Conservation (phyloP, 1,140 invertebrate genomes). For the Lerema accius region DNA sequence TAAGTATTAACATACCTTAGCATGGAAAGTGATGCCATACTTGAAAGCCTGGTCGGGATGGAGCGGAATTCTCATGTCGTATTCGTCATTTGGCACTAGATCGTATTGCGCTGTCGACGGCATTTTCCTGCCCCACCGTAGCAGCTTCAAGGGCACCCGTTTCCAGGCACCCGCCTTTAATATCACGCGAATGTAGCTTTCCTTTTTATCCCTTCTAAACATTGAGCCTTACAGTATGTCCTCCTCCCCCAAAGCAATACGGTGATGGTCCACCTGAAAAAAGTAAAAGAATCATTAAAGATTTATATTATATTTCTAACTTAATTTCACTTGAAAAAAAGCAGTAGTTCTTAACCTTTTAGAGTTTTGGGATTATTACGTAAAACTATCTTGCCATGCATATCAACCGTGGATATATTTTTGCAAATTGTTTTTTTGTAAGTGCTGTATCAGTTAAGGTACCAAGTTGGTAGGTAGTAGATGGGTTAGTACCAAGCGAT, state of each 20-base stretch:
- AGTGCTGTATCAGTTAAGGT: too few species aligned
- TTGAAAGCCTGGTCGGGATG: slow-evolving; percentile 98
- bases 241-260: slow-evolving; percentile 20
- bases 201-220: slow-evolving; percentile 63
- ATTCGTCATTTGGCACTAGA: slow-evolving; percentile 96
- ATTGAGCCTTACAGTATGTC: slow-evolving; percentile 47
- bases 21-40: slow-evolving; percentile 97
- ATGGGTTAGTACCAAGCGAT: too few species aligned
- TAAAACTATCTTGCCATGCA: too few species aligned
- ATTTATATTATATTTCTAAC: too few species aligned
- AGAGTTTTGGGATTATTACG: too few species aligned
- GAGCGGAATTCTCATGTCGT: slow-evolving; percentile 95
- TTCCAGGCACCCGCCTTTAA: slow-evolving; percentile 63
- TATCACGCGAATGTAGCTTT: slow-evolving; percentile 62
- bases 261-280: slow-evolving; percentile 42
- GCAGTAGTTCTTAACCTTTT: too few species aligned
- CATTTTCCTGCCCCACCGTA: slow-evolving; percentile 85
- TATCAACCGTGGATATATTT: too few species aligned
- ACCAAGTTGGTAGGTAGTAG: too few species aligned
- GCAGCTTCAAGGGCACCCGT: slow-evolving; percentile 66
- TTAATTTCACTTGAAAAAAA: too few species aligned
- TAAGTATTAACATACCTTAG: slow-evolving; percentile 98
- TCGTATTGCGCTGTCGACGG: slow-evolving; percentile 96
- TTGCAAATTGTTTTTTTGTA: too few species aligned
- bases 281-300: slow-evolving; percentile 9